phyloP scores from a whole-genome alignment of 1,140 invertebrate species.

The Drosophila baimaii region DNA sequence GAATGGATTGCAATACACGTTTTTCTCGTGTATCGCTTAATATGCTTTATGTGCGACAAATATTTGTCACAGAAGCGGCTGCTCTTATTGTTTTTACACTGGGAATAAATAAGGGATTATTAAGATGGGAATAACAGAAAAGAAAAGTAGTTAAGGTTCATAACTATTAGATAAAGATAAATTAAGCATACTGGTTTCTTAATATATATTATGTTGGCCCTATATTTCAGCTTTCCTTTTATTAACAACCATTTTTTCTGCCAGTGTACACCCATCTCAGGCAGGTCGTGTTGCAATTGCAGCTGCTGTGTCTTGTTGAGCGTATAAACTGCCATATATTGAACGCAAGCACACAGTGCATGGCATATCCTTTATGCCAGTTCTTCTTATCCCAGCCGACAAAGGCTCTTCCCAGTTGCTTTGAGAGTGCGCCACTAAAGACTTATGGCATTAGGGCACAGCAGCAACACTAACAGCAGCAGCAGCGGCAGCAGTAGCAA shows the following conservation, averaged over 20 bases:
- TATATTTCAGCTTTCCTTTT: fast-evolving
- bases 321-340: slow-evolving; percentile 52
- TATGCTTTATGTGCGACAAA: slow-evolving; percentile 61
- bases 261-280: neutral
- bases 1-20: slow-evolving; percentile 11
- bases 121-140: fast-evolving
- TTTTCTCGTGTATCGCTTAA: slow-evolving; percentile 45
- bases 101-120: neutral
- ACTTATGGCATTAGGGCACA: slow-evolving; percentile 71
- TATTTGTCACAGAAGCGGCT: slow-evolving; percentile 57
- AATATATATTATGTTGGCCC: too few relatives aligned
- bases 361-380: slow-evolving; percentile 33
- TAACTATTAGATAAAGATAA: too few relatives aligned
- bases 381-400: slow-evolving; percentile 26
- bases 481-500: slow-evolving; percentile 8
- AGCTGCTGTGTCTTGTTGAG: slow-evolving; percentile 45
- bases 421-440: slow-evolving; percentile 57
- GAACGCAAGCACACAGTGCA: slow-evolving; percentile 21
- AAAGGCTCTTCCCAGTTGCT: slow-evolving; percentile 46
- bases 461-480: slow-evolving; percentile 23
- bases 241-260: neutral
- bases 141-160: too few relatives aligned
- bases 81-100: slow-evolving; percentile 6
- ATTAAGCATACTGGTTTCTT: too few relatives aligned
- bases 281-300: slow-evolving; percentile 35